phyloP scores from a whole-genome alignment of 2,888 invertebrate species.

The Pollenia labialis region DNA sequence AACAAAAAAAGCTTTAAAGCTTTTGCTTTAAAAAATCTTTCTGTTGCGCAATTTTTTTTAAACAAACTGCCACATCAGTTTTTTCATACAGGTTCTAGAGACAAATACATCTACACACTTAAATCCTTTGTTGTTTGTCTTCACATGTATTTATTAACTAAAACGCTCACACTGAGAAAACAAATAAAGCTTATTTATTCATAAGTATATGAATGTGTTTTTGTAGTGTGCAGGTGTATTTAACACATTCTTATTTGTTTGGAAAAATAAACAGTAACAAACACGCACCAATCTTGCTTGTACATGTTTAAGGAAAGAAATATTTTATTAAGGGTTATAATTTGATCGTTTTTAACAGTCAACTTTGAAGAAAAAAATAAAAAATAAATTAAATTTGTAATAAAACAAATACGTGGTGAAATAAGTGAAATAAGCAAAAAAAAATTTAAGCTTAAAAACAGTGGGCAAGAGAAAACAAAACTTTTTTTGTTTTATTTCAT shows the following conservation, averaged over 20 bases:
- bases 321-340: conserved; percentile 35
- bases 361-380: conserved; percentile 28
- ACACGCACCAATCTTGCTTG: background rate
- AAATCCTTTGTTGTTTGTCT: conserved; percentile 26
- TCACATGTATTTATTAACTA: background rate
- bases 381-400: conserved; percentile 36
- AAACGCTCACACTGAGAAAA: no score
- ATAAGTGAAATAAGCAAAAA: conserved; percentile 9
- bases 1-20: conserved; percentile 24
- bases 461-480: no score
- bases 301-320: background rate
- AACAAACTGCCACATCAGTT: conserved; percentile 19
- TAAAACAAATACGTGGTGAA: conserved; percentile 31
- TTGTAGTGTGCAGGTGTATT: conserved; percentile 27
- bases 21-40: background rate
- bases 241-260: conserved; percentile 43
- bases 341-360: conserved; percentile 21
- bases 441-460: conserved; percentile 1
- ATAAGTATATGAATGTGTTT: background rate
- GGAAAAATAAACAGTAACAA: background rate
- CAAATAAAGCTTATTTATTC: no score
- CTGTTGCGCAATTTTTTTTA: background rate
- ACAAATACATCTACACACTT: background rate
- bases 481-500: no score
- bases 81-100: background rate